Evolutionary conservation across 2,888 invertebrate species (phyloP), one percentile per base, ranked within the genome.

Genomic region (Gisinianus flammeolus): DNA sequence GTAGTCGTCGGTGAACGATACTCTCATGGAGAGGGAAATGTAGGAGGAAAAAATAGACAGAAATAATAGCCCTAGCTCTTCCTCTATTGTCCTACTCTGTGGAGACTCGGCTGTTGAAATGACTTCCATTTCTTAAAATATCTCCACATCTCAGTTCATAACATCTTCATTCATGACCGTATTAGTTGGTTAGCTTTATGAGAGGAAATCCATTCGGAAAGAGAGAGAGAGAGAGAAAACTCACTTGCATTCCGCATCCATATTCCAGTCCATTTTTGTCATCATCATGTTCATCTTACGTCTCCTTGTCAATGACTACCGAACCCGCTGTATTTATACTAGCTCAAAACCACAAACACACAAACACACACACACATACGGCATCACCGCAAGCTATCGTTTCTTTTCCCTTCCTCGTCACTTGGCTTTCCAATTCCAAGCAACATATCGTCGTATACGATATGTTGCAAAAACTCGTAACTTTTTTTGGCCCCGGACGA

Each of bases 81-180:
- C 78, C 78, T 74, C 74, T 52, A 78, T 75, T 69, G 74, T 78
- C 62, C 26, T 78, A 10, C 62, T 62, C 4, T 44, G 1, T 28
- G 70, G 24, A 19, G n/a, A 62, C 22, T 62, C 12, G 58, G 62
- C 44, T 64, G 22, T 44, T 31, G 62, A 24, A 78, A 78, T 68
- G 74, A 70, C 62, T 75, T 64, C 78, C 75, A 78, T 78, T 78
- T 70, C 78, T 78, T 78, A 78, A 78, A 78, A 78, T 78, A 78
- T 78, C 75, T 78, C 64, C 75, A 78, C 78, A 78, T 75, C 78
- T 75, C 69, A 75, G 74, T 78, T 78, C 78, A 75, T 78, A 78
- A 78, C 54, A 78, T 78, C 70, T 78, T 78, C 75, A 78, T 78
- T 74, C 74, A 78, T 78, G 74, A 66, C 54, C 74, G 30, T 78